Conservation (phyloP, 2,888 invertebrate genomes). For the Drosophila dives region DNA sequence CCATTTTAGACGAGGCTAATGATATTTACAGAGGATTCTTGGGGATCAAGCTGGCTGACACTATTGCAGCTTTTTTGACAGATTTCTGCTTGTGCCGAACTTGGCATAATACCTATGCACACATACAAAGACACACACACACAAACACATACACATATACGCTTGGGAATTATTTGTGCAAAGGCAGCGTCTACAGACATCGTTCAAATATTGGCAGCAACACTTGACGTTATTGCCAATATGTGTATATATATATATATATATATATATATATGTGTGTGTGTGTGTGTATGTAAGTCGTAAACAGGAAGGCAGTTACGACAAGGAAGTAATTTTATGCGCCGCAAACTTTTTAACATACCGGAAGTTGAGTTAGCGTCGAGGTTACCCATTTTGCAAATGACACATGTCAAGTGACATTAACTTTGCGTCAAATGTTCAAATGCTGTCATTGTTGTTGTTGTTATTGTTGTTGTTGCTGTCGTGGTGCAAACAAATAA, state of each 20-base stretch:
- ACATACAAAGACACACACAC: conserved; percentile 8
- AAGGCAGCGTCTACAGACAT: conserved; percentile 61
- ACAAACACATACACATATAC: not conserved
- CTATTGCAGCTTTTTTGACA: conserved; percentile 66
- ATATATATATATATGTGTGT: not conserved
- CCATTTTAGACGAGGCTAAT: conserved; percentile 3
- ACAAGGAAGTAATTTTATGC: conserved; percentile 80
- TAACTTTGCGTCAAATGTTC: conserved; percentile 81
- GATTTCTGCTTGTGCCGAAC: conserved; percentile 44
- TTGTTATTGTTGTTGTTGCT: conserved; percentile 32
- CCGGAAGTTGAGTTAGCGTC: conserved; percentile 79
- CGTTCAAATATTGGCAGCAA: conserved; percentile 74
- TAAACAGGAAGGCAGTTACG: conserved; percentile 78
- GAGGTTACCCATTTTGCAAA: conserved; percentile 81
- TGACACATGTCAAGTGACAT: conserved; percentile 84
- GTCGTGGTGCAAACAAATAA: conserved; percentile 76
- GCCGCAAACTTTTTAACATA: conserved; percentile 81
- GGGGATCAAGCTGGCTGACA: conserved; percentile 29
- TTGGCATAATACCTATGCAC: conserved; percentile 41
- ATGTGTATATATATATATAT: conserved; percentile 46
- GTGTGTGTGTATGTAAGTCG: conserved; percentile 51
- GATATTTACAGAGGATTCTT: conserved; percentile 35
- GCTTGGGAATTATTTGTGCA: conserved; percentile 32
- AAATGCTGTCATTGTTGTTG: conserved; percentile 33
- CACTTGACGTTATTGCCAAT: conserved; percentile 80